Conservation (phyloP, 2,888 invertebrate genomes). For the Netelia virgata region DNA sequence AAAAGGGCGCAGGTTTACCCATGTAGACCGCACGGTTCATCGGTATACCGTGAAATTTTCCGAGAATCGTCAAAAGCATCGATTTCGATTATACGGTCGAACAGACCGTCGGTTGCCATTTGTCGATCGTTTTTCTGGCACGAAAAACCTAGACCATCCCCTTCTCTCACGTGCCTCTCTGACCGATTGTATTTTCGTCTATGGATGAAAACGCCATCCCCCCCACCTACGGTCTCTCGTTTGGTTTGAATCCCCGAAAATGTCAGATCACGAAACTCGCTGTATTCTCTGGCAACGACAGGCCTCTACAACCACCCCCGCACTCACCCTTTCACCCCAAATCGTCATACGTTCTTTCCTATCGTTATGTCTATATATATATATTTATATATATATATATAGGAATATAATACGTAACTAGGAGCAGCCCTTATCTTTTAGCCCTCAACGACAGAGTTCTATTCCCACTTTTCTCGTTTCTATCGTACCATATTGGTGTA, state of each 20-base stretch:
- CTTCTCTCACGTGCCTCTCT: constrained; percentile 21
- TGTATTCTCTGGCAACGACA: constrained; percentile 65
- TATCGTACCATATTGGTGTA: not conserved
- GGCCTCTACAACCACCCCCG: constrained; percentile 3
- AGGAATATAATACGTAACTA: constrained; percentile 21
- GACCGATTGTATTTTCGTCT: constrained; percentile 44
- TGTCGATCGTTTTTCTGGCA: constrained; percentile 63
- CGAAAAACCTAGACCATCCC: constrained; percentile 50
- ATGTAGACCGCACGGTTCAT: not conserved
- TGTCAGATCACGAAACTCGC: constrained; percentile 61
- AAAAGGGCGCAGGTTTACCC: not conserved
- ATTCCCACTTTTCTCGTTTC: constrained; percentile 16
- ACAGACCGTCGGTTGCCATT: constrained; percentile 30
- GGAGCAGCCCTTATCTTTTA: constrained; percentile 39
- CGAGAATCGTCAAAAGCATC: constrained; percentile 67
- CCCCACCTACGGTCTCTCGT: not conserved
- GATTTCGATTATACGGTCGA: constrained; percentile 63
- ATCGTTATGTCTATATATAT: not conserved
- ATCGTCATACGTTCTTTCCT: constrained; percentile 7
- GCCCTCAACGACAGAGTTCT: constrained; percentile 49
- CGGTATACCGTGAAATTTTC: constrained; percentile 34
- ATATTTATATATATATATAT: not conserved
- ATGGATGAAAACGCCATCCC: constrained; percentile 12
- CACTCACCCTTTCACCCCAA: not conserved
- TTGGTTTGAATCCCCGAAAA: constrained; percentile 46